Evolutionary conservation across 2,113 vertebrate genomes (phyloP).

Genomic region (Rhabdomys dilectus): DNA sequence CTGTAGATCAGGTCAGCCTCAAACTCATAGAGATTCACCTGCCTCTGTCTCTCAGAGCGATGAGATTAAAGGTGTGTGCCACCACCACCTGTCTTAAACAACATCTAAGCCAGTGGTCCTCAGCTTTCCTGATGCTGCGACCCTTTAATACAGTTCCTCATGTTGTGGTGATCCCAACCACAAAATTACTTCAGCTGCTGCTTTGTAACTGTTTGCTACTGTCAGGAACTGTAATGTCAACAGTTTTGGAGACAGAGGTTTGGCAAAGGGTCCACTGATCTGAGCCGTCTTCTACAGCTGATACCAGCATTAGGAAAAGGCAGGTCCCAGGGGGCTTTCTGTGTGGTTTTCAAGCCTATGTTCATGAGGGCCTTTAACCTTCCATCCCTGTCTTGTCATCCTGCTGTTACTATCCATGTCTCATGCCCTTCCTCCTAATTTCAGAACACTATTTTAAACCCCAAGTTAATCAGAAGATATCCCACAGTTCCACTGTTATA

Average conservation of each 20-base stretch:
- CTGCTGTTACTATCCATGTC: background rate
- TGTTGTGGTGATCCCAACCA: background rate
- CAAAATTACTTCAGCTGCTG: background rate
- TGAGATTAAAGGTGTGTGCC: too few relatives aligned
- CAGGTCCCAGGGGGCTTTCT: background rate
- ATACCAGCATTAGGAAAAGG: background rate
- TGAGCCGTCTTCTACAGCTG: background rate
- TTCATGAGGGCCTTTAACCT: background rate
- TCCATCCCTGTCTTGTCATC: background rate
- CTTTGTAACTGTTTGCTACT: background rate
- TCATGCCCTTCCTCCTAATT: background rate
- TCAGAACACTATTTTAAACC: background rate
- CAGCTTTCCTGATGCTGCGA: background rate
- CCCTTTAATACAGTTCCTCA: background rate
- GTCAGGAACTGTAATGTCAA: background rate
- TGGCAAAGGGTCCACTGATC: background rate
- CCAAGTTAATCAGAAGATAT: background rate
- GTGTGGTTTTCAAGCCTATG: background rate
- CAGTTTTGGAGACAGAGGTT: background rate
- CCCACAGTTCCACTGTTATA: background rate
- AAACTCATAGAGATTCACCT: background rate
- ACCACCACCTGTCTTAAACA: background rate
- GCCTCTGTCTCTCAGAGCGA: too few relatives aligned
- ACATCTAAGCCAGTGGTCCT: background rate
- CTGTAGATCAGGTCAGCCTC: background rate